These are phyloP conservation scores for Plutella xylostella DNA, from an alignment of 2,888 invertebrate genomes.

Conservation along the genomic window DNA sequence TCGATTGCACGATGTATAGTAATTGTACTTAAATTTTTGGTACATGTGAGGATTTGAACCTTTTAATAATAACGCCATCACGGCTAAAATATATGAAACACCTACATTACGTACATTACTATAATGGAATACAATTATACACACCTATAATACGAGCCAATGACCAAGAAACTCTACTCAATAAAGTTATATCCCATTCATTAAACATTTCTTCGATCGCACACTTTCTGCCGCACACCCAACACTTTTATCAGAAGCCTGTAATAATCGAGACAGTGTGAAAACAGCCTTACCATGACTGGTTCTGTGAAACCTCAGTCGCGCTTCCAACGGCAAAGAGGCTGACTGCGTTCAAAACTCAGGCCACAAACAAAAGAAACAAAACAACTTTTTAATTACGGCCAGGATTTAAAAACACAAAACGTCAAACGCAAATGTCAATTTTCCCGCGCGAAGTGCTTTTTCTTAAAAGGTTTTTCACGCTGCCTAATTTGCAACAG, in stretches of 20 bases:
- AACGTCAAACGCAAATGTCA: background rate
- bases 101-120: too few species aligned
- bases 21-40: too few species aligned
- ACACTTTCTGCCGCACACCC: slow-evolving; percentile 40
- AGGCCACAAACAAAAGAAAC: slow-evolving; percentile 16
- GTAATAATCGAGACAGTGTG: slow-evolving; percentile 33
- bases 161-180: background rate
- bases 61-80: too few species aligned
- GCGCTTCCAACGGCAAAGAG: slow-evolving; percentile 25
- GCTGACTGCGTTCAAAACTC: slow-evolving; percentile 24
- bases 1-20: too few species aligned
- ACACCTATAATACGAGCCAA: background rate
- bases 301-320: slow-evolving; percentile 55
- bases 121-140: background rate
- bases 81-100: too few species aligned
- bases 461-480: background rate
- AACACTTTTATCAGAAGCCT: too few species aligned
- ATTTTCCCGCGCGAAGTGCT: slow-evolving; percentile 1
- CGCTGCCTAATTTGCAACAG: background rate
- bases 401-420: slow-evolving; percentile 19
- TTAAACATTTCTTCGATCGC: slow-evolving; percentile 42
- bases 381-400: slow-evolving; percentile 20
- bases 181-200: slow-evolving; percentile 6
- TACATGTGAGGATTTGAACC: too few species aligned
- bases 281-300: slow-evolving; percentile 29